Conservation (phyloP, 23 tunicate species). For the Botrylloides violaceus region DNA sequence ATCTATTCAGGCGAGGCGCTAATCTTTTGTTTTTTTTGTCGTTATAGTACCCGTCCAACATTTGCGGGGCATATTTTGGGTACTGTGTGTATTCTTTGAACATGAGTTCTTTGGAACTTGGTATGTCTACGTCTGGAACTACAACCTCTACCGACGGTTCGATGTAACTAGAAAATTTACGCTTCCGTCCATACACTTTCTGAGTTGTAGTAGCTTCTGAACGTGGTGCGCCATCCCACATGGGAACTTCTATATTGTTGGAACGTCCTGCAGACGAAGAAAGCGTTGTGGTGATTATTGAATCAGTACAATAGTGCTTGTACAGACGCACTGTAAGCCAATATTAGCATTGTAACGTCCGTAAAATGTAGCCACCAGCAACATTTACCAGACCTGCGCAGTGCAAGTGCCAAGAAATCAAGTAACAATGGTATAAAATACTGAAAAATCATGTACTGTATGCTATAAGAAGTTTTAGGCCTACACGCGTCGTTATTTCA, state of each 20-base stretch:
- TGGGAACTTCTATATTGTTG: slow-evolving; percentile 35
- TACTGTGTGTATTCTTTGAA: slow-evolving; percentile 77
- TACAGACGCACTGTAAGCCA: neutral
- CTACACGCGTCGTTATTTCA: too few species aligned
- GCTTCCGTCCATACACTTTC: slow-evolving; percentile 50
- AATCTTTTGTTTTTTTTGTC: slow-evolving; percentile 30
- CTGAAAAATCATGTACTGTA: too few species aligned
- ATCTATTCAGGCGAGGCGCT: neutral
- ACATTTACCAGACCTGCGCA: neutral
- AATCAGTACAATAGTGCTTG: too few species aligned
- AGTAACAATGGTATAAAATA: neutral
- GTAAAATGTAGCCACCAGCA: neutral
- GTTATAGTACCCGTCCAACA: slow-evolving; percentile 62
- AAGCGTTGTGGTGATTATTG: too few species aligned
- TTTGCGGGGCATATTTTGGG: slow-evolving; percentile 91
- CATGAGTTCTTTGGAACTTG: slow-evolving; percentile 68
- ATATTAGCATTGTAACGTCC: neutral
- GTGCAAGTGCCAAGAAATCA: neutral
- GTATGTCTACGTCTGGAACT: slow-evolving; percentile 49
- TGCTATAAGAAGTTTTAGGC: too few species aligned
- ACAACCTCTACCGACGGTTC: slow-evolving; percentile 36
- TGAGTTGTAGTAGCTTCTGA: slow-evolving; percentile 43
- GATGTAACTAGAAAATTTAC: slow-evolving; percentile 30
- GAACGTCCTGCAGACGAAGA: slow-evolving; percentile 24
- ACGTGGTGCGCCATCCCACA: slow-evolving; percentile 77